These are phyloP conservation scores for Eupsilia transversa DNA, from an alignment of 2,888 invertebrate species.

Conservation along the genomic window DNA sequence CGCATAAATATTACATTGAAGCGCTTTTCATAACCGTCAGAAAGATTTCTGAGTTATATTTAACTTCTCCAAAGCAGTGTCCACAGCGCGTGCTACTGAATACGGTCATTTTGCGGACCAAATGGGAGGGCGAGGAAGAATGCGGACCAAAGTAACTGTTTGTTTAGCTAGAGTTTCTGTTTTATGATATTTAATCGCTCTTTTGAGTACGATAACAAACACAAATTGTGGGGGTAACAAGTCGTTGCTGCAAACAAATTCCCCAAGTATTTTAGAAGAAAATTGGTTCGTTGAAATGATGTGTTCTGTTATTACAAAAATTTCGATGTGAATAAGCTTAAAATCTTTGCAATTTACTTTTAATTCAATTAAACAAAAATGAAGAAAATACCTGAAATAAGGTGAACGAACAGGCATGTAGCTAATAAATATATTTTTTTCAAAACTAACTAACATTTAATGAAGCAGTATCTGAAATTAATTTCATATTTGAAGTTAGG, in stretches of 20 bases:
- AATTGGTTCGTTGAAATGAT: neutral
- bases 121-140: constrained; percentile 69
- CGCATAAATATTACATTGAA: constrained; percentile 57
- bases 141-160: constrained; percentile 68
- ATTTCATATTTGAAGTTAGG: constrained; percentile 6
- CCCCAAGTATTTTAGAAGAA: neutral
- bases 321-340: neutral
- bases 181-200: constrained; percentile 62
- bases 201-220: constrained; percentile 47
- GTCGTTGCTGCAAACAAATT: too few species aligned
- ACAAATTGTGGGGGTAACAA: neutral
- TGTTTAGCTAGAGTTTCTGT: constrained; percentile 65
- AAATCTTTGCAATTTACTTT: neutral
- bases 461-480: constrained; percentile 6
- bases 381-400: neutral
- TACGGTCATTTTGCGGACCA: constrained; percentile 70
- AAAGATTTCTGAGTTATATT: constrained; percentile 36
- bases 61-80: constrained; percentile 42
- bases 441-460: neutral
- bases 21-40: constrained; percentile 41
- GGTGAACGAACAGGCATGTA: neutral
- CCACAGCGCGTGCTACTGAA: constrained; percentile 64
- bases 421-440: neutral
- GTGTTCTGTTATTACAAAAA: neutral
- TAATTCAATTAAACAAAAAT: neutral